Evolutionary conservation across 2,888 invertebrate genomes (phyloP), one percentile per base, ranked within the genome.

Genomic region (Magallana nippona): DNA sequence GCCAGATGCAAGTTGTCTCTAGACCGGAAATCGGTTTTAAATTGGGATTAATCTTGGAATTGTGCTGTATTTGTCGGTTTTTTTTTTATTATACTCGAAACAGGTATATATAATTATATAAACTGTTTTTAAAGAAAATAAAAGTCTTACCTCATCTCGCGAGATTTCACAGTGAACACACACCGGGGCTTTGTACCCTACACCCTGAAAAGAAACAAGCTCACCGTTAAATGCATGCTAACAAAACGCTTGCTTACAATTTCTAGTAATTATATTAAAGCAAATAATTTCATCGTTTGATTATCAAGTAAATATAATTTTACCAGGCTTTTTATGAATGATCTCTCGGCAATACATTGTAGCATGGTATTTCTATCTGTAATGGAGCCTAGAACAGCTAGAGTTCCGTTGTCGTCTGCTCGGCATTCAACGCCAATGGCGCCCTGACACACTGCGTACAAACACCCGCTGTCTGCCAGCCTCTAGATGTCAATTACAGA

Each of bases 391-490:
- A 98, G 95, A 93, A 98, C 95, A 13, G 95, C 91, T 15, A 98
- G 94, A 2, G 96, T 96, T 60, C 95, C 95, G 10, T 94, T 93
- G 94, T 98, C 97, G 88, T 96, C 95, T 27, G 96, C 95, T 8
- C 97, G 95, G 92, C 98, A 98, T 94, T 99, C 98, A 19, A 99
- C 97, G 0, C 97, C 99, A 86, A 99, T 94, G 3, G 99, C 98
- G 3, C 99, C 99, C 94, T 99, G 99, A 0, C 98, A 98, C 0
- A 99, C 98, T 0, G 99, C 98, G 95, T 98, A 98, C 92, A 98
- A 95, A 93, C 98, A 96, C 82, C 97, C 96, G 1, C 96, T 95
- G 44, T 90, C 85, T 8, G 80, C 87, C 77, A 92, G 83, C n/a
- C 90, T 87, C 92, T 92, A 85, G 11, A 88, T 84, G 19, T 63